Evolutionary conservation across 30 jellyfish, hydroid and myxozoan species (phyloP).

Genomic region (Aurelia coerulea): DNA sequence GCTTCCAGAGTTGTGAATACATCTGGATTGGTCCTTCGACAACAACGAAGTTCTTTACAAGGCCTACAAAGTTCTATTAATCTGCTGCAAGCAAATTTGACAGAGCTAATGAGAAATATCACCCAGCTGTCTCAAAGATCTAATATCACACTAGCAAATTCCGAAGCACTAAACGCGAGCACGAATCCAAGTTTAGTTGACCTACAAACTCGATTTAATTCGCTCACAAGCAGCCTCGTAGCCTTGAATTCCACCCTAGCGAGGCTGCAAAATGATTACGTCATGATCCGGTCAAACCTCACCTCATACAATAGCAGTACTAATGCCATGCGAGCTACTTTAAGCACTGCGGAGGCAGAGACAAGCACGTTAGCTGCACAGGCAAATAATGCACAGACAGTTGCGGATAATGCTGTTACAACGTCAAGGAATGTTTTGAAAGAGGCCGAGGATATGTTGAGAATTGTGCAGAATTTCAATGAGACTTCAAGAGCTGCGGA

Average conservation of each 20-base stretch:
- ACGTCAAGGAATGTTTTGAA: constrained; percentile 18
- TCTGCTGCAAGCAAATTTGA: constrained; percentile 19
- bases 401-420: constrained; percentile 39
- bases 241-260: constrained; percentile 32
- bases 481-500: constrained; percentile 45
- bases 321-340: background rate
- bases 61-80: constrained; percentile 3
- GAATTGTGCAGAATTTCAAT: constrained; percentile 55
- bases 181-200: constrained; percentile 1
- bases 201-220: background rate
- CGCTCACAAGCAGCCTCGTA: constrained; percentile 15
- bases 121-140: constrained; percentile 24
- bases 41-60: constrained; percentile 16
- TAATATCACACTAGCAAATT: background rate
- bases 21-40: constrained; percentile 26
- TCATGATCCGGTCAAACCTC: background rate
- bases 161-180: constrained; percentile 27
- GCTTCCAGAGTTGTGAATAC: constrained; percentile 12
- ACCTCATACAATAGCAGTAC: background rate
- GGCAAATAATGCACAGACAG: constrained; percentile 28
- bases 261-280: background rate
- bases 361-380: constrained; percentile 11
- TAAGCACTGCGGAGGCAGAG: constrained; percentile 10
- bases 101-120: constrained; percentile 12
- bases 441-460: constrained; percentile 51